Percentiles rank a stretch among this genome's conserved stretches.
These are phyloP conservation scores for Idris sp. DNA, from an alignment of 1,140 invertebrate genomes.

Conservation along the genomic window DNA sequence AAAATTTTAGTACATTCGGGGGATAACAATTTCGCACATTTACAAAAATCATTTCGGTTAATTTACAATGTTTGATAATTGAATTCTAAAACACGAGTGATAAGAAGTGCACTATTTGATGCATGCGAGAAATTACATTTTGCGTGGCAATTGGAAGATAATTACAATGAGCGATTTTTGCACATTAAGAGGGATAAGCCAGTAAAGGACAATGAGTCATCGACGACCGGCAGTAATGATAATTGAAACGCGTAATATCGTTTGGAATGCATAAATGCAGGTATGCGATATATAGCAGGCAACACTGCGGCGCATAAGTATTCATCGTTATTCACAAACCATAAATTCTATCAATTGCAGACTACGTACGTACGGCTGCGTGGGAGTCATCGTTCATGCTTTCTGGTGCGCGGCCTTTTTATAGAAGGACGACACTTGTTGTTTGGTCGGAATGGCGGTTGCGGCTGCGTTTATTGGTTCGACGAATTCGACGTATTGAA, in stretches of 20 bases:
- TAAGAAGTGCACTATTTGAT: neutral
- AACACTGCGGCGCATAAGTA: conserved; percentile 54
- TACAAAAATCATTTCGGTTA: too few species aligned
- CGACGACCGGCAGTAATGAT: conserved; percentile 47
- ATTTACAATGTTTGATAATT: too few species aligned
- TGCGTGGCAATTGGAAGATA: conserved; percentile 25
- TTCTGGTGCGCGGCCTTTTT: conserved; percentile 48
- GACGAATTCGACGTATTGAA: neutral
- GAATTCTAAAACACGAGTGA: too few species aligned
- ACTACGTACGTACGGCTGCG: conserved; percentile 45
- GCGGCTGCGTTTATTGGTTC: conserved; percentile 6
- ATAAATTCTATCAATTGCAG: conserved; percentile 63
- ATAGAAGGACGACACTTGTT: conserved; percentile 42
- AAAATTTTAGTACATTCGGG: too few species aligned
- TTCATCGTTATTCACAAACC: conserved; percentile 64
- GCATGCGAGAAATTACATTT: conserved; percentile 20
- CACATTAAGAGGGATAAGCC: conserved; percentile 50
- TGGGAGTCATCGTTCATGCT: conserved; percentile 55
- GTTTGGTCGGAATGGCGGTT: conserved; percentile 35
- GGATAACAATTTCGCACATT: too few species aligned
- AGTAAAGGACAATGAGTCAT: conserved; percentile 56
- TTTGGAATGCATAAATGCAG: conserved; percentile 52
- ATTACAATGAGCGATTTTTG: conserved; percentile 31
- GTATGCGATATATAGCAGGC: conserved; percentile 57
- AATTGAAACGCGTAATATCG: conserved; percentile 60